A percentile compares a stretch with the other conserved stretches of the same genome.
Conservation (phyloP, 2,888 invertebrate species). For the Caenorhabditis imperialis region DNA sequence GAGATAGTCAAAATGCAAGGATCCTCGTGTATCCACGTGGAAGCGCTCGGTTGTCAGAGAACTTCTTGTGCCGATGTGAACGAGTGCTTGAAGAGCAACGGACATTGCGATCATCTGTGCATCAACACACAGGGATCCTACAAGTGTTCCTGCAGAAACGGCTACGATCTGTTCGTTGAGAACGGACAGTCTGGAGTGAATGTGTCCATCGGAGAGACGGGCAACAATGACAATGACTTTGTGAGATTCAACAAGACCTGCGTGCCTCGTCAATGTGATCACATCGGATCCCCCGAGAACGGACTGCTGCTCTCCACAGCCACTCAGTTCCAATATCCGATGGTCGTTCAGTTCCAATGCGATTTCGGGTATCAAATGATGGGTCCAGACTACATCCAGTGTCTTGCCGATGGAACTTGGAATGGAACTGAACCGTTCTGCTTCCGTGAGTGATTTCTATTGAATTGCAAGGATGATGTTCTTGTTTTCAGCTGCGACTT, state of each 20-base stretch:
- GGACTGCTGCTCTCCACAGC: slow-evolving; percentile 73
- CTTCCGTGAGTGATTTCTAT: slow-evolving; percentile 84
- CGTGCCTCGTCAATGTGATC: slow-evolving; percentile 71
- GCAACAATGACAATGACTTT: slow-evolving; percentile 78
- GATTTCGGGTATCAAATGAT: slow-evolving; percentile 92
- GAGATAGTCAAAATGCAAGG: slow-evolving; percentile 63
- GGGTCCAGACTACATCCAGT: slow-evolving; percentile 88
- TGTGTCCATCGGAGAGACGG: slow-evolving; percentile 89
- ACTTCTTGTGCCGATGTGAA: slow-evolving; percentile 72
- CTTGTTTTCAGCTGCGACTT: slow-evolving; percentile 75
- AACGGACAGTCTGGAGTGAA: slow-evolving; percentile 92
- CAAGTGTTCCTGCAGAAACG: slow-evolving; percentile 81
- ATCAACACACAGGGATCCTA: slow-evolving; percentile 83
- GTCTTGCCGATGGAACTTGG: slow-evolving; percentile 92
- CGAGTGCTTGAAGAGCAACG: slow-evolving; percentile 77
- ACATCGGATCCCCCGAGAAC: slow-evolving; percentile 72
- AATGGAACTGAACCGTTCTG: slow-evolving; percentile 93
- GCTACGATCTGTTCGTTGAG: slow-evolving; percentile 88
- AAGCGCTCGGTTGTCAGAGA: slow-evolving; percentile 62
- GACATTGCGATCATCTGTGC: slow-evolving; percentile 77
- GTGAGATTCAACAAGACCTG: slow-evolving; percentile 84
- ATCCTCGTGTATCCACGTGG: slow-evolving; percentile 69
- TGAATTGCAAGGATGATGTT: not conserved
- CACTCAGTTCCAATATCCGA: slow-evolving; percentile 69
- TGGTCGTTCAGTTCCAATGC: slow-evolving; percentile 89